Percentiles rank a stretch among this genome's conserved stretches.
phyloP scores from a whole-genome alignment of 2,113 vertebrate genomes.

The Myotis brandtii region DNA sequence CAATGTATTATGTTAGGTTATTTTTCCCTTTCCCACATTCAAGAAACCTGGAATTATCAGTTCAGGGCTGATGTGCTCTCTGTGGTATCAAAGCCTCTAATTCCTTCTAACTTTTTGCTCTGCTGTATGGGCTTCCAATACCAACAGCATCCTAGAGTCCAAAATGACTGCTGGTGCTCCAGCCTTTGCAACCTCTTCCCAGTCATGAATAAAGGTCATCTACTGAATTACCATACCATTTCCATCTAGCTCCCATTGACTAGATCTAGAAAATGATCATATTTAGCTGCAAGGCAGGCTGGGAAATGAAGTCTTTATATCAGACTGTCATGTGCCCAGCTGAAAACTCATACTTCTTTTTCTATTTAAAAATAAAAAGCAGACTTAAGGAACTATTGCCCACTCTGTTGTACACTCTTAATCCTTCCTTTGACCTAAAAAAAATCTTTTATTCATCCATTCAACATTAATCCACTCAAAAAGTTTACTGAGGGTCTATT shows the following conservation, averaged over 20 bases:
- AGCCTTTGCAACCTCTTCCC: background rate
- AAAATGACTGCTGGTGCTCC: background rate
- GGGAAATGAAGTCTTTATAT: constrained; percentile 1
- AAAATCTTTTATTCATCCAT: background rate
- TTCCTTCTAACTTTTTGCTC: background rate
- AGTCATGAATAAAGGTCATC: background rate
- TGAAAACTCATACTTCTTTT: background rate
- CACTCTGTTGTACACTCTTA: background rate
- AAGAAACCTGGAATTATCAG: background rate
- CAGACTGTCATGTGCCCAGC: background rate
- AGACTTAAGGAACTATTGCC: background rate
- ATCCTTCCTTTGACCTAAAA: background rate
- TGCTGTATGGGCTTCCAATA: background rate
- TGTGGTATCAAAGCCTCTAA: background rate
- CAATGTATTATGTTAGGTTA: background rate
- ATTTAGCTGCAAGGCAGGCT: background rate
- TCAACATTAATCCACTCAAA: background rate
- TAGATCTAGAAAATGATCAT: background rate
- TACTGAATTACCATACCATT: background rate
- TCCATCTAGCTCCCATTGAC: background rate
- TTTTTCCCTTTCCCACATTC: background rate
- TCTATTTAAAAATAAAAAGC: background rate
- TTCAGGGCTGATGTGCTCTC: background rate
- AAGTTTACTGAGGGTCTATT: background rate
- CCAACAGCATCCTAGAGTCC: background rate